These are phyloP conservation scores for Melanotaenia boesemani DNA, from an alignment of 2,797 vertebrate species.

Conservation along the genomic window DNA sequence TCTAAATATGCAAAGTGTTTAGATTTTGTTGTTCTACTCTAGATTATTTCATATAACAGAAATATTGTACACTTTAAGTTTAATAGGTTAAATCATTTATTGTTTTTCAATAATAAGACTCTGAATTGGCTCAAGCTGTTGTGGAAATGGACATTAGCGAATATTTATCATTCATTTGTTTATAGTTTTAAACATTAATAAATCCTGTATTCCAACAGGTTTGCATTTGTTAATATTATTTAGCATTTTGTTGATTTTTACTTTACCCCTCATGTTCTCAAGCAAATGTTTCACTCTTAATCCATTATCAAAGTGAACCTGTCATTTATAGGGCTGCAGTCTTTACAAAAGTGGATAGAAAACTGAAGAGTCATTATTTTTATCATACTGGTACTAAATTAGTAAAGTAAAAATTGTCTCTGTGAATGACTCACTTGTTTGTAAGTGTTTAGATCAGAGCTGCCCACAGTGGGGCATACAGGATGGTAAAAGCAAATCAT, in stretches of 20 bases:
- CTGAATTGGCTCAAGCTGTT: no score
- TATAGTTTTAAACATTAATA: background rate
- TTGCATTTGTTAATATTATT: background rate
- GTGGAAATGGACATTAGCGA: no score
- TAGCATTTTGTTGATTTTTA: background rate
- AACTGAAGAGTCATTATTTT: background rate
- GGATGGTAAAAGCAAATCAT: slow-evolving; percentile 29
- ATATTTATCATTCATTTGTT: no score
- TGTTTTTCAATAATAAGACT: background rate
- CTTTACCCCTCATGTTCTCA: background rate
- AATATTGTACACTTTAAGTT: no score
- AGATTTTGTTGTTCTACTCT: no score
- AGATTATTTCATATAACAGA: no score
- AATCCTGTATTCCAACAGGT: background rate
- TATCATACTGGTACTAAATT: background rate
- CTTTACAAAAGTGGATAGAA: background rate
- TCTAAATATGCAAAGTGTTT: no score
- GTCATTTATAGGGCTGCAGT: background rate
- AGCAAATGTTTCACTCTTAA: background rate
- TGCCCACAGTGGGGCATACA: slow-evolving; percentile 37
- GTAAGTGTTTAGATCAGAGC: slow-evolving; percentile 41
- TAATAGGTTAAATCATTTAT: no score
- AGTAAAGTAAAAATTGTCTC: slow-evolving; percentile 6
- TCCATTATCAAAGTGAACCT: background rate
- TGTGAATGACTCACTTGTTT: slow-evolving; percentile 54